Evolutionary conservation across 2,797 vertebrate species (phyloP).

Genomic region (Pangasius sanitwongsei): DNA sequence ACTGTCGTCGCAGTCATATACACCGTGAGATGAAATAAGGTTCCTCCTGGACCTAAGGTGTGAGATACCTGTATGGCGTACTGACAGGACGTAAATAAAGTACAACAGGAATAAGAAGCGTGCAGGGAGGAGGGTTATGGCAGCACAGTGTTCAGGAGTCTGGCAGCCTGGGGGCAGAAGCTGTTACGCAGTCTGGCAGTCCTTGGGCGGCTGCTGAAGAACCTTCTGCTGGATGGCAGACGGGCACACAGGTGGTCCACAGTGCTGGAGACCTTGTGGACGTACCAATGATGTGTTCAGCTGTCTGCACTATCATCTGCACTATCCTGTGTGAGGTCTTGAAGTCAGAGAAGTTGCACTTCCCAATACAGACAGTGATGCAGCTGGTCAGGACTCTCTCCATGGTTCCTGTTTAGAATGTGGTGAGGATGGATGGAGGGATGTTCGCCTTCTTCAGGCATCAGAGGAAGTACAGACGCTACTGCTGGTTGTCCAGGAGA

Average conservation of each 20-base stretch:
- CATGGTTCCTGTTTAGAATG: neutral
- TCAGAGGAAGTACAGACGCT: neutral
- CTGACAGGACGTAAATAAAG: neutral
- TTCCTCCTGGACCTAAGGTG: neutral
- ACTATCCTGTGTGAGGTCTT: too few relatives aligned
- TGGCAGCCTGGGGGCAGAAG: neutral
- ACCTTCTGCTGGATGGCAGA: neutral
- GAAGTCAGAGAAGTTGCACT: neutral
- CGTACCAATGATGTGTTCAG: too few relatives aligned
- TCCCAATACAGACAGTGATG: neutral
- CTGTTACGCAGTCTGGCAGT: neutral
- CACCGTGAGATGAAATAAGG: neutral
- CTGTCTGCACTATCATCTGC: too few relatives aligned
- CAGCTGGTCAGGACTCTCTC: neutral
- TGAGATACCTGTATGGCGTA: too few relatives aligned
- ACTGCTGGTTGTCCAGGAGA: neutral
- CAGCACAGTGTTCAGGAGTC: neutral
- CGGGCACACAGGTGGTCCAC: neutral
- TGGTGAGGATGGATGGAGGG: neutral
- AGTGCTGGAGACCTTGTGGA: neutral
- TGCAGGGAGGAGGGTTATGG: neutral
- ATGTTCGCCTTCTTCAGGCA: neutral
- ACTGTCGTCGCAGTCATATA: neutral
- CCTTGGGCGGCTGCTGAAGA: neutral
- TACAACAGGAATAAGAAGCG: neutral